A percentile compares a stretch with the other conserved stretches of the same genome.
Evolutionary conservation across 2,888 invertebrate species (phyloP).

Genomic region (Cataglyphis livida): DNA sequence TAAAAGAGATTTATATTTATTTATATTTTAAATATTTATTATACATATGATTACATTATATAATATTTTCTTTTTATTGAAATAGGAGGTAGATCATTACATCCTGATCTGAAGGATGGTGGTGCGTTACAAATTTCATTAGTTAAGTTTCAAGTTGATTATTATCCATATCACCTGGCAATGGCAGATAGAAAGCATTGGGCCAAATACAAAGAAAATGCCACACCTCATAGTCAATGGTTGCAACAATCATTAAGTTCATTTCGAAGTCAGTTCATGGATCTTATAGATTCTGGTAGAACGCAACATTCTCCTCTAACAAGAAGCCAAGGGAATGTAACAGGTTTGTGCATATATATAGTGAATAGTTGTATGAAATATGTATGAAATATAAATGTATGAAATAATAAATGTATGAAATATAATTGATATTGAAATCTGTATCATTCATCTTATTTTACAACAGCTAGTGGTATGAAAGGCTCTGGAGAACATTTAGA

Average conservation of each 20-base stretch:
- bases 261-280: constrained; percentile 92
- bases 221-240: constrained; percentile 94
- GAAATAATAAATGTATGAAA: not conserved
- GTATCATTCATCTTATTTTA: constrained; percentile 31
- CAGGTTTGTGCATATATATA: constrained; percentile 60
- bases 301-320: constrained; percentile 86
- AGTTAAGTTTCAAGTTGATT: constrained; percentile 95
- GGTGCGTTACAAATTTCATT: constrained; percentile 97
- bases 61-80: constrained; percentile 31
- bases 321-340: constrained; percentile 82
- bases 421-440: not conserved
- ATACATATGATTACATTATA: not conserved
- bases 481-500: constrained; percentile 77
- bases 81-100: constrained; percentile 93
- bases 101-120: constrained; percentile 94
- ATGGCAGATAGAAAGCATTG: constrained; percentile 95
- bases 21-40: constrained; percentile 32
- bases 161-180: constrained; percentile 98
- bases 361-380: constrained; percentile 36
- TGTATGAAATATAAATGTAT: not conserved
- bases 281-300: constrained; percentile 90
- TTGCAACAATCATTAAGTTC: constrained; percentile 93
- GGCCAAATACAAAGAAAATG: constrained; percentile 93
- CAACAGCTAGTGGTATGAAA: constrained; percentile 71
- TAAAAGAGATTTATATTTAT: constrained; percentile 36